Percentiles rank a stretch among this genome's conserved stretches.
Conservation (phyloP, 2,113 vertebrate genomes). For the Ivindomyrus marchei region DNA sequence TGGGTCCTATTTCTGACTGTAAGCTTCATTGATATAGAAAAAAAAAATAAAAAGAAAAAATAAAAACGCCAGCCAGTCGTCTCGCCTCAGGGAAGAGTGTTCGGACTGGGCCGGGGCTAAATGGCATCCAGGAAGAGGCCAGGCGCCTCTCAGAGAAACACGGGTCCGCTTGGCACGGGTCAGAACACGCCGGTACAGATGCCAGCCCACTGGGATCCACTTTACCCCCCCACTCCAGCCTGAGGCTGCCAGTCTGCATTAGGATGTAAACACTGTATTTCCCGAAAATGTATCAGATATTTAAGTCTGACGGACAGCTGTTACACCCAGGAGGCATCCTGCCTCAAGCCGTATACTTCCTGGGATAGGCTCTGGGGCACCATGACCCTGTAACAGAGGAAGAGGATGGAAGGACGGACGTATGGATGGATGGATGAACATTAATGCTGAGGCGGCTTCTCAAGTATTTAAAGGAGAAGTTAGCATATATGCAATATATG, state of each 20-base stretch:
- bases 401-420: neutral
- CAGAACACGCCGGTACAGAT: neutral
- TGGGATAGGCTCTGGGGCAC: neutral
- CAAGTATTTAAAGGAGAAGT: neutral
- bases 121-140: neutral
- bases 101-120: neutral
- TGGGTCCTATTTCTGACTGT: constrained; percentile 3
- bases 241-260: neutral
- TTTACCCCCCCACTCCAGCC: neutral
- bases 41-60: constrained; percentile 4
- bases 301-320: neutral
- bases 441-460: neutral
- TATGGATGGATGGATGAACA: neutral
- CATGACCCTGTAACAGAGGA: neutral
- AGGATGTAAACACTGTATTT: neutral
- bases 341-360: neutral
- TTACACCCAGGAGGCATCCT: neutral
- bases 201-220: neutral
- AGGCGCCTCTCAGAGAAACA: neutral
- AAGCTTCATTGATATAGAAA: neutral
- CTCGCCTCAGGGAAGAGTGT: neutral
- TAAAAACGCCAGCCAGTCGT: neutral
- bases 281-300: neutral
- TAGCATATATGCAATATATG: neutral
- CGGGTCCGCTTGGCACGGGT: neutral